These are phyloP conservation scores for Pao palembangensis DNA, from an alignment of 2,113 vertebrate species.

Conservation along the genomic window DNA sequence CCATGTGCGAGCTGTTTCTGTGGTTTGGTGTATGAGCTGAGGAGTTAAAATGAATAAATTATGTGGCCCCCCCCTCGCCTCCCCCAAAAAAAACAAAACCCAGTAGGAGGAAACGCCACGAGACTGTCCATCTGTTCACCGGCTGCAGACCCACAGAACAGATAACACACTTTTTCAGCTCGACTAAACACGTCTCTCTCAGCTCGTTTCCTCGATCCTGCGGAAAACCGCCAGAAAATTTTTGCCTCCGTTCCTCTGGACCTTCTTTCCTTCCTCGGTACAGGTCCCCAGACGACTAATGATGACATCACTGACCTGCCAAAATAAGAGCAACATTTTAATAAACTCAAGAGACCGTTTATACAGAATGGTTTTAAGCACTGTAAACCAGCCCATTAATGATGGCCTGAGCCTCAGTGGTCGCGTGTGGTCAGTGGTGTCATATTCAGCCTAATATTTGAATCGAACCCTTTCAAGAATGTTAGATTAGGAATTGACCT, in stretches of 20 bases:
- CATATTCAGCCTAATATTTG: no score
- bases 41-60: not conserved
- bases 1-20: not conserved
- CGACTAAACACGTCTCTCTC: slow-evolving; percentile 1
- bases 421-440: no score
- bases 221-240: slow-evolving; percentile 85
- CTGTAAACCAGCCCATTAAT: no score
- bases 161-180: not conserved
- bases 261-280: slow-evolving; percentile 91
- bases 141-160: not conserved
- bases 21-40: not conserved
- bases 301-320: slow-evolving; percentile 80
- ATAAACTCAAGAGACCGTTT: not conserved
- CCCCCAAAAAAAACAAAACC: no score
- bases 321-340: slow-evolving; percentile 1
- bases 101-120: no score
- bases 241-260: slow-evolving; percentile 83
- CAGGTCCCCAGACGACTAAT: slow-evolving; percentile 78
- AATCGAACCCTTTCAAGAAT: not conserved
- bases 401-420: no score
- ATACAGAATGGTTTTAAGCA: no score
- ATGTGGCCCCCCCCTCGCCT: no score
- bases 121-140: no score
- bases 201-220: slow-evolving; percentile 69
- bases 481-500: not conserved